These are phyloP conservation scores for Periophthalmodon schlosseri DNA, from an alignment of 2,113 vertebrate genomes.

Conservation along the genomic window DNA sequence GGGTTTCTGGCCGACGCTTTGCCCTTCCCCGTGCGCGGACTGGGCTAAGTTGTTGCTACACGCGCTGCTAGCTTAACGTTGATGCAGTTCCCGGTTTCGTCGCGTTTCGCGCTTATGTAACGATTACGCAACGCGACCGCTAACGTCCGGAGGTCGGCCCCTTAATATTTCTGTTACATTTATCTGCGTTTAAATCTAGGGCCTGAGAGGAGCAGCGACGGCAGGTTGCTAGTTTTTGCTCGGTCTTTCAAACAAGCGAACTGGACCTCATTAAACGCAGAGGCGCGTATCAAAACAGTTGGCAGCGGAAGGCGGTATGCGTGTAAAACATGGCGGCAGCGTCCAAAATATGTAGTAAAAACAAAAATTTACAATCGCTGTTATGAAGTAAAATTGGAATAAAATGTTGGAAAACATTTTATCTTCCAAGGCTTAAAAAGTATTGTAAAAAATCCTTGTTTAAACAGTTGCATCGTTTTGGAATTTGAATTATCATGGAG, in stretches of 20 bases:
- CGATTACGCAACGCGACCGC: slow-evolving; percentile 45
- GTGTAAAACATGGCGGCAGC: not conserved
- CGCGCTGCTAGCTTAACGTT: slow-evolving; percentile 1
- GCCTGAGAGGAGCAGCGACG: slow-evolving; percentile 53
- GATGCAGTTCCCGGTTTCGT: slow-evolving; percentile 45
- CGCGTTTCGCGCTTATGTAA: slow-evolving; percentile 45
- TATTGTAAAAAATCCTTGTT: not conserved
- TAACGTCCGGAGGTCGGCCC: slow-evolving; percentile 35
- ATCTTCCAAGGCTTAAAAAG: not conserved
- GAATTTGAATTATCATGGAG: not conserved
- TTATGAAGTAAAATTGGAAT: not conserved
- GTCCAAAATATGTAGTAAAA: not conserved
- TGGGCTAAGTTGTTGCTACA: slow-evolving; percentile 3
- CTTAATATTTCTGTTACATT: slow-evolving; percentile 38
- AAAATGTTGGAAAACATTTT: not conserved
- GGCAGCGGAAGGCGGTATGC: slow-evolving; percentile 18
- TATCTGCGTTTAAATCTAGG: slow-evolving; percentile 44
- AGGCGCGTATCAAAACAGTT: slow-evolving; percentile 20
- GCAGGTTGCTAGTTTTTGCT: slow-evolving; percentile 23
- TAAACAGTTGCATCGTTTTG: not conserved
- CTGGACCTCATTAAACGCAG: slow-evolving; percentile 53
- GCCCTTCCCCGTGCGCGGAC: not conserved
- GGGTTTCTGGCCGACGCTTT: slow-evolving; percentile 11
- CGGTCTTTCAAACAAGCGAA: slow-evolving; percentile 39
- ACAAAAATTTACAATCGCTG: not conserved